Conservation (phyloP, 2,797 vertebrate genomes). For the Micrastur ruficollis region DNA sequence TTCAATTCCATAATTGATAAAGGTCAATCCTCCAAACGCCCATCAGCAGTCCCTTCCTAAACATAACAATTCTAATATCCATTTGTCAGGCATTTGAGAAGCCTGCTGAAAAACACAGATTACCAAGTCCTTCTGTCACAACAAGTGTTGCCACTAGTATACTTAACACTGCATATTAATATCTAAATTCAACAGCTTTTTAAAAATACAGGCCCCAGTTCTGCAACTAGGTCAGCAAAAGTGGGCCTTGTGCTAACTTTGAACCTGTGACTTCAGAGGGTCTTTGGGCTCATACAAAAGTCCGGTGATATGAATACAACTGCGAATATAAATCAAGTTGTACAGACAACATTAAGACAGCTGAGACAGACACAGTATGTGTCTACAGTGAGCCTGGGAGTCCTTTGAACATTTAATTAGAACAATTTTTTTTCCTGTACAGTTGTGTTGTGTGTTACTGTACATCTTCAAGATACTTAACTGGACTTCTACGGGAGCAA, state of each 20-base stretch:
- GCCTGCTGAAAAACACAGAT: background rate
- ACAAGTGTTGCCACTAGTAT: background rate
- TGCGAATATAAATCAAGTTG: background rate
- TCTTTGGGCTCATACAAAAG: background rate
- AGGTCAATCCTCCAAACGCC: background rate
- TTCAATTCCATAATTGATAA: background rate
- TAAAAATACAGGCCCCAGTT: background rate
- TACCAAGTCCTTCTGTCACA: background rate
- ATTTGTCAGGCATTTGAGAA: background rate
- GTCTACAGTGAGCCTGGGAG: background rate
- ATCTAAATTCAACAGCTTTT: constrained; percentile 5
- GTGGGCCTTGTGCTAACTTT: background rate
- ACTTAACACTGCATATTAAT: background rate
- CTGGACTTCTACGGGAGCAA: background rate
- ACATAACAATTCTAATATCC: background rate
- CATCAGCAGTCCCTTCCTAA: background rate
- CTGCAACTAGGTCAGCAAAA: constrained; percentile 42
- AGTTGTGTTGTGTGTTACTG: background rate
- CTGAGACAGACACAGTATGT: background rate
- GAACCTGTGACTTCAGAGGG: background rate
- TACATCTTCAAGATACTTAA: background rate
- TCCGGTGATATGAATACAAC: background rate
- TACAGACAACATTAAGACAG: background rate
- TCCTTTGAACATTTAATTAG: background rate
- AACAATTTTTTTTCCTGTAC: background rate